These are phyloP conservation scores for Cryptophagus acutangulus DNA, from an alignment of 2,888 invertebrate species.

Conservation along the genomic window DNA sequence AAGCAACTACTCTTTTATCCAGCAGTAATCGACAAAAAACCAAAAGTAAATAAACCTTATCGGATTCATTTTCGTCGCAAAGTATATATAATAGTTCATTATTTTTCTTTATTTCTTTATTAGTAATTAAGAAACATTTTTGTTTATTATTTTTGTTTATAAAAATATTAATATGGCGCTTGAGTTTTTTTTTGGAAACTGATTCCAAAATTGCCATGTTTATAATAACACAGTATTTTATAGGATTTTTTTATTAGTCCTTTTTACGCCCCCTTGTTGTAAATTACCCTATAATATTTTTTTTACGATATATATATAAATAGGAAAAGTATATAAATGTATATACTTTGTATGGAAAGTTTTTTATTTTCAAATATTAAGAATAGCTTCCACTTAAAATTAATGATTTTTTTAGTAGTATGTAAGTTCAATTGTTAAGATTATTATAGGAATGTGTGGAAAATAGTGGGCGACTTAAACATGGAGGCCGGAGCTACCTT, in stretches of 20 bases:
- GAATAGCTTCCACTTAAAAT: conserved; percentile 24
- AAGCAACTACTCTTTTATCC: conserved; percentile 25
- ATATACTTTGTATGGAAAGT: conserved; percentile 21
- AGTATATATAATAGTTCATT: neutral
- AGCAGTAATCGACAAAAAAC: conserved; percentile 13
- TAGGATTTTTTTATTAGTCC: conserved; percentile 7
- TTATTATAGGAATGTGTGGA: conserved; percentile 28
- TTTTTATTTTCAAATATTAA: conserved; percentile 10
- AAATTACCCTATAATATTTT: conserved; percentile 1
- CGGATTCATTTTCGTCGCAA: neutral
- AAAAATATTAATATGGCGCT: too few relatives aligned
- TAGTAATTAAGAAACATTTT: neutral
- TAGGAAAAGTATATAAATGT: conserved; percentile 1
- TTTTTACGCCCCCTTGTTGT: conserved; percentile 2
- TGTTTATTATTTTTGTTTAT: conserved; percentile 2
- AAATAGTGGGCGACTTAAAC: conserved; percentile 18
- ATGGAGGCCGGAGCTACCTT: conserved; percentile 23
- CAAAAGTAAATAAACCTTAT: neutral
- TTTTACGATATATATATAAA: conserved; percentile 3
- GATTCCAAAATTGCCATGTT: too few relatives aligned
- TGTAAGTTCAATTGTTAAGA: conserved; percentile 20
- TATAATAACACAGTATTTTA: conserved; percentile 5
- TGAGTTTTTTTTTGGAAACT: too few relatives aligned
- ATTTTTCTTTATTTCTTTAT: neutral
- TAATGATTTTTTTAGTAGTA: conserved; percentile 23